These are phyloP conservation scores for Meghimatium bilineatum DNA, from an alignment of 2,888 invertebrate genomes.

Conservation along the genomic window DNA sequence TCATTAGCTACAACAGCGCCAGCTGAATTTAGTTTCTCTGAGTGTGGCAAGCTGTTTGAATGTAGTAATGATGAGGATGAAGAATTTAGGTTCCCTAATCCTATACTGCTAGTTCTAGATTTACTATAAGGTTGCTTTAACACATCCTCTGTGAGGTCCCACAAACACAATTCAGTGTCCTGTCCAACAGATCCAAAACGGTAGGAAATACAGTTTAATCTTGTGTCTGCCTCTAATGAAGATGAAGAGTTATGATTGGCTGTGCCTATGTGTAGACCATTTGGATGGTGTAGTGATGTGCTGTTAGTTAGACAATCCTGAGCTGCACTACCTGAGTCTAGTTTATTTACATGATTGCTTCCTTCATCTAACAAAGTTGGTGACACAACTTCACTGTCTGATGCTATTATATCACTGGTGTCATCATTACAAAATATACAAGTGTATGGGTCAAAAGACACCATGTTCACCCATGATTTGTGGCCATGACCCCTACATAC, in stretches of 20 bases:
- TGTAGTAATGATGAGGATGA: conserved; percentile 57
- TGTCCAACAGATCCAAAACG: conserved; percentile 96
- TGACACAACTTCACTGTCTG: conserved; percentile 21
- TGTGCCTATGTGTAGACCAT: conserved; percentile 24
- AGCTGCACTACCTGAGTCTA: conserved; percentile 9
- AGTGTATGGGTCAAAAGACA: conserved; percentile 84
- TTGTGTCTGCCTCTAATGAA: conserved; percentile 46
- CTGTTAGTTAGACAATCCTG: conserved; percentile 10
- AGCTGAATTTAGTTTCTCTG: conserved; percentile 62
- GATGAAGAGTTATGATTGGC: conserved; percentile 38
- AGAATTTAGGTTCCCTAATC: conserved; percentile 59
- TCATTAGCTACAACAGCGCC: conserved; percentile 61
- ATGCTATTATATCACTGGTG: conserved; percentile 76
- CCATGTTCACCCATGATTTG: conserved; percentile 97
- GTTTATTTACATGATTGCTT: conserved; percentile 29
- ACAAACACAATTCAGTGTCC: conserved; percentile 97
- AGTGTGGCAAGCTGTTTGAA: conserved; percentile 65
- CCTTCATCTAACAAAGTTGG: neutral
- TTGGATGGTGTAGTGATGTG: conserved; percentile 34
- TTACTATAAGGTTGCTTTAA: conserved; percentile 83
- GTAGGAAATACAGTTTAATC: conserved; percentile 81
- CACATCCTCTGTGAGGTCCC: conserved; percentile 98
- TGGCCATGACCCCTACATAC: conserved; percentile 99
- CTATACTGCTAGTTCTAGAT: conserved; percentile 74
- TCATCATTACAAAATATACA: conserved; percentile 80